Evolutionary conservation across 2,888 invertebrate genomes (phyloP), one percentile per base, ranked within the genome.

Genomic region (Ochropleura leucogaster): DNA sequence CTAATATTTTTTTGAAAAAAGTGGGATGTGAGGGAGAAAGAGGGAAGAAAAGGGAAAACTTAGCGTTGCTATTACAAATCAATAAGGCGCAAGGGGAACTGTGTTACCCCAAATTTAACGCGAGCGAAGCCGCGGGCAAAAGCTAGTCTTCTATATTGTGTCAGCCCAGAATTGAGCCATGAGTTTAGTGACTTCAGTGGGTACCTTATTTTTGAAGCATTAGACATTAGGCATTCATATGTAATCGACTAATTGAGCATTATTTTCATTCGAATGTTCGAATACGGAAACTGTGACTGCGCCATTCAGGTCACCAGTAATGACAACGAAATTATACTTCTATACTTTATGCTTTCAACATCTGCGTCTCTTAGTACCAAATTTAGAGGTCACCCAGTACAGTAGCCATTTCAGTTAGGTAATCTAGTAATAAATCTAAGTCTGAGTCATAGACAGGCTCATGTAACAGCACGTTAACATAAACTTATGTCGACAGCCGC

Each of bases 361-460:
- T 68, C 40, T 71, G 30, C 42, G 40, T 57, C 42, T 82, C 46
- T 40, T 16, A 70, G 51, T 44, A 73, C 16, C 42, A 44, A 70
- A 68, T 82, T 53, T 42, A 67, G 66, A 77, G 69, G 66, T 82
- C 59, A 77, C 30, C 44, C 8, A 20, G 72, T 68, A 65, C 55
- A 72, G 65, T 68, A 70, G 72, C 51, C 16, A 55, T 5, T 18
- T 4, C 40, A 59, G 66, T 80, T 77, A 78, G 63, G 82, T 82
- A 82, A 82, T 63, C 49, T 53, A 71, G 62, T 60, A 78, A 73
- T 70, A 67, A n/a, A 47, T 57, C 42, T 73, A 51, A 20, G 67
- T 20, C 16, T 78, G 78, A 74, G 51, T 78, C 78, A 80, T 55
- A 55, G 30, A 77, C 30, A 9, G 30, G 30, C 30, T 81, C 82